Base-by-base conservation (phyloP, 1,140 invertebrate genomes). In the Lasaia peninsularis region DNA sequence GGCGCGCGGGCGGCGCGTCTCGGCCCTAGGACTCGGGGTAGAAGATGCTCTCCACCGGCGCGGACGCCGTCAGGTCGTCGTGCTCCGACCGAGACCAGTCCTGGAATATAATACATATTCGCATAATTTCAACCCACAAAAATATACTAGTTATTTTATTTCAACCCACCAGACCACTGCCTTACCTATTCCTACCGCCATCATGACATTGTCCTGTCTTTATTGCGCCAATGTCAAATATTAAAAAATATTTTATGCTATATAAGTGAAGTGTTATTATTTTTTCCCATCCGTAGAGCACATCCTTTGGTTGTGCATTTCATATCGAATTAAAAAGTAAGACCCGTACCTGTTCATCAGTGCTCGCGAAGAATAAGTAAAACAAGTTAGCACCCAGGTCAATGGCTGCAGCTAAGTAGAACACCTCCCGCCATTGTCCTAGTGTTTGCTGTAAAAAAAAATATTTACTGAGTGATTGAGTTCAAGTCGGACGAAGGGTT, bases 341-440 rank as follows among this genome's bases (percentile, higher is more conserved):
- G 21, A 59, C n/a, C n/a, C n/a, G 50, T 72, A 85, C 87, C 78
- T 97, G 95, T 76, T 96, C 94, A 24, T 94, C 93, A 0, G 95
- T 95, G 50, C 95, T 95, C 0, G 94, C 95, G 74, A 98, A 96
- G 49, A 96, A 86, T 37, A 95, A 78, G 78, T 96, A 98, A 70
- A 98, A 93, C 2, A 95, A 89, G 77, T 95, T 96, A 0, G 94
- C 92, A 8, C 91, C 90, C 12, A 94, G 90, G 78, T 96, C 96
- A 31, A 98, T 93, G 3, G 90, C 94, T 0, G 95, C 94, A 0
- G 95, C 94, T 60, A 97, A 91, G 90, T 95, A 97, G 85, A 98
- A 98, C 21, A 98, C 95, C 56, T 93, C 92, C 50, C 95, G 93
- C 97, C 97, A 98, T 65, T 95, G 93, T 44, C 92, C 93, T 9